A percentile compares a stretch with the other conserved stretches of the same genome.
These are phyloP conservation scores for Cyprichromis sp. DNA, from an alignment of 2,113 vertebrate genomes.

Conservation along the genomic window DNA sequence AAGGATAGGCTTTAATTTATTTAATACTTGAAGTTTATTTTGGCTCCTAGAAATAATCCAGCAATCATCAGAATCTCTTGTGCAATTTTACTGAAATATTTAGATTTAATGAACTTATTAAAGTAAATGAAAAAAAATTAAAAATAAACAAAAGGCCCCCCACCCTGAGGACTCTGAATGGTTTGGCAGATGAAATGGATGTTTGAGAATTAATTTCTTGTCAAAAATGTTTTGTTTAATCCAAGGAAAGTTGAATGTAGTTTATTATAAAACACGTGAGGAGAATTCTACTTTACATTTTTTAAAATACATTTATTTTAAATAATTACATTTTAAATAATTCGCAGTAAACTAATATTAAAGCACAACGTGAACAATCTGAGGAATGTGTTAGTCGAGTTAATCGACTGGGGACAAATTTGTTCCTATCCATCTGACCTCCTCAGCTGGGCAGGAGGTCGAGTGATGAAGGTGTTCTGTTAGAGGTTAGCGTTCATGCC, in stretches of 20 bases:
- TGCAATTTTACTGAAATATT: background rate
- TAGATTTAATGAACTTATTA: background rate
- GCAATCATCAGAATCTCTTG: background rate
- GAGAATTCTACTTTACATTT: background rate
- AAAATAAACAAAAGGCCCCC: background rate
- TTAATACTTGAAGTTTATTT: background rate
- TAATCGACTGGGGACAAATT: fast-evolving
- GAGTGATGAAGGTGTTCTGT: background rate
- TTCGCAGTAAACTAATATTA: background rate
- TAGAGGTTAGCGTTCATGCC: constrained; percentile 82
- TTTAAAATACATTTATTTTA: background rate
- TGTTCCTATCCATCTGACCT: background rate
- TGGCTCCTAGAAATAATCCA: background rate
- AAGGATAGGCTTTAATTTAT: background rate
- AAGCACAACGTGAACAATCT: background rate
- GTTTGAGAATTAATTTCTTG: background rate
- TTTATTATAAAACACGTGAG: background rate
- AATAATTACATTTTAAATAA: no score
- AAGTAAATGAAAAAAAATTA: background rate
- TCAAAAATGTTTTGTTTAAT: background rate
- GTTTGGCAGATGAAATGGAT: background rate
- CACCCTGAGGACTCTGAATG: background rate
- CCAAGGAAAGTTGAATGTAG: background rate
- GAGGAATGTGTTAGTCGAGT: background rate
- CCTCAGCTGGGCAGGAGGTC: fast-evolving